These are phyloP conservation scores for Myotis myotis DNA, from an alignment of 2,797 vertebrate genomes.

Conservation along the genomic window DNA sequence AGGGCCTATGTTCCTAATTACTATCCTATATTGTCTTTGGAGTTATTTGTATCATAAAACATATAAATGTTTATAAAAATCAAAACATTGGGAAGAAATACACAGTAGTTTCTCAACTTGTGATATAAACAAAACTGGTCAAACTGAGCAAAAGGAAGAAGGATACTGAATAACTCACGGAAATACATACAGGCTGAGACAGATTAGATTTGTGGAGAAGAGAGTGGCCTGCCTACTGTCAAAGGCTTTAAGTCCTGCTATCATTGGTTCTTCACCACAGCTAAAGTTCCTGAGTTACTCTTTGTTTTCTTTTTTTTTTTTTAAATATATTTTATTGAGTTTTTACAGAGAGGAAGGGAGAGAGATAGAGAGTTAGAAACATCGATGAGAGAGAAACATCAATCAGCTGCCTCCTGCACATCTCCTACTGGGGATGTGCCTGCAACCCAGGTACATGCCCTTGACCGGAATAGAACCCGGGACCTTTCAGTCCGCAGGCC, in stretches of 20 bases:
- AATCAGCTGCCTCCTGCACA: too few relatives aligned
- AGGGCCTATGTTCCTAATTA: neutral
- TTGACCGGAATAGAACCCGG: too few relatives aligned
- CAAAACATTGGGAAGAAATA: constrained; percentile 13
- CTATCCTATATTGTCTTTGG: neutral
- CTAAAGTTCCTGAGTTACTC: neutral
- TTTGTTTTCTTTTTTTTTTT: constrained; percentile 30
- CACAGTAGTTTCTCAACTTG: neutral
- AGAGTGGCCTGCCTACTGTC: neutral
- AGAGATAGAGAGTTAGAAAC: too few relatives aligned
- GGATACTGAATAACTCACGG: neutral
- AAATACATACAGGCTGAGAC: neutral
- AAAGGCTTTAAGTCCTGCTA: neutral
- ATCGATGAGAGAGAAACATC: too few relatives aligned
- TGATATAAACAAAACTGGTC: constrained; percentile 11
- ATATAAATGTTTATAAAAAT: neutral
- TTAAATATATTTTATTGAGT: too few relatives aligned
- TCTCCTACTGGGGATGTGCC: too few relatives aligned
- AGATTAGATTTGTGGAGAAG: neutral
- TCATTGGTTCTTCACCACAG: neutral
- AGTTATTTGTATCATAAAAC: constrained; percentile 12
- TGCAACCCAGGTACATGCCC: too few relatives aligned
- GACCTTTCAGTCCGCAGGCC: too few relatives aligned
- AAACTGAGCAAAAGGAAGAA: constrained; percentile 32
- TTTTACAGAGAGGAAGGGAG: too few relatives aligned